Base-by-base conservation (phyloP, 2,888 invertebrate species). In the Philaethria dido region DNA sequence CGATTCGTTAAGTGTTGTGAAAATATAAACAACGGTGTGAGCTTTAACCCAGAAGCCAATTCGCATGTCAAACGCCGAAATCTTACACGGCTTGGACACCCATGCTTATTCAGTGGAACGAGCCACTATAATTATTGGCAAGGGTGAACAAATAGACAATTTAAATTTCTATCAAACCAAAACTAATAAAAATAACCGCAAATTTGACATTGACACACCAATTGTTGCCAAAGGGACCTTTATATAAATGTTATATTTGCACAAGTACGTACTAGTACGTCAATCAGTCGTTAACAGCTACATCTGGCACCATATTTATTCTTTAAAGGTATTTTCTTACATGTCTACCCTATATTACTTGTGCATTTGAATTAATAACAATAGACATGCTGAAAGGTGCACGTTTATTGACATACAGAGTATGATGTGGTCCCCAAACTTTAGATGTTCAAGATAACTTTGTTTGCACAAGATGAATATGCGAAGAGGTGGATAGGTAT, bases 1-100 rank as follows among this genome's bases (percentile, higher is more conserved):
- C 82, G 82, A 83, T 85, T 85, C 84, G 85, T 87, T 87, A 85
- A 83, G 81, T 84, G 83, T 82, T 84, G 81, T 86, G 82, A 81
- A 84, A 85, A 87, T n/a, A 87, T 85, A 89, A 89, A 89, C 83
- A 86, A 82, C 78, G 74, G 78, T 72, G 73, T 69, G 73, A 73
- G 75, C 75, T 78, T 79, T 81, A 84, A 83, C 80, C n/a, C n/a
- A n/a, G 80, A 84, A 83, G 75, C 74, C 75, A 74, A 76, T 77
- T 75, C 77, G 70, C 72, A 69, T 72, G 76, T 78, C 73, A 70
- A 72, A 74, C 69, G 73, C 65, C 70, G 68, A 72, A 74, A 74
- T 73, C 74, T 71, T 70, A 70, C 72, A 65, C 63, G 65, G 52
- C 66, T n/a, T n/a, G 62, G 69, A 69, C 64, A 55, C 44, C 50